phyloP scores from a whole-genome alignment of 2,888 invertebrate species.

The Phrixothrix hirtus region DNA sequence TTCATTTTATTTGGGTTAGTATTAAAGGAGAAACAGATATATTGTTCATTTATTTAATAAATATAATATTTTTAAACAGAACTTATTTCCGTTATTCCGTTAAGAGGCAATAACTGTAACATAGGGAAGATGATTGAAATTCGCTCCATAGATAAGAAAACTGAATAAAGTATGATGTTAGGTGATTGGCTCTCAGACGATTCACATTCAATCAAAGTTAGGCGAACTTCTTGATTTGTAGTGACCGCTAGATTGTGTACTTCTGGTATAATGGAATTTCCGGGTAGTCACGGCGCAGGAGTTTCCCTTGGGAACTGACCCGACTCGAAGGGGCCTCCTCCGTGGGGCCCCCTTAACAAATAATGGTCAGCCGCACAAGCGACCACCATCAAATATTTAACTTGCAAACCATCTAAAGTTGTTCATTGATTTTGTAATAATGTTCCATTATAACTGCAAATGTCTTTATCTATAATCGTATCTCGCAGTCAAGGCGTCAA shows the following conservation, averaged over 20 bases:
- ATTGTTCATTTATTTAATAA: too few species aligned
- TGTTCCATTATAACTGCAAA: conserved; percentile 21
- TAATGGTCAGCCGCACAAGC: conserved; percentile 41
- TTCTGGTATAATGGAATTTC: conserved; percentile 51
- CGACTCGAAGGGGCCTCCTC: conserved; percentile 44
- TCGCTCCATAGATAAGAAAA: conserved; percentile 14
- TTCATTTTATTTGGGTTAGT: too few species aligned
- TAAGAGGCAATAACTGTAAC: not conserved
- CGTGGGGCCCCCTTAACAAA: conserved; percentile 42
- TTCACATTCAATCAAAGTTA: conserved; percentile 51
- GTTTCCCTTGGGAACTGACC: conserved; percentile 50
- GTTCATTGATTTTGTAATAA: conserved; percentile 29
- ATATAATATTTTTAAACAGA: too few species aligned
- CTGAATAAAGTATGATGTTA: conserved; percentile 44
- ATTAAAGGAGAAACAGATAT: too few species aligned
- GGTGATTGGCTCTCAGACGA: conserved; percentile 43
- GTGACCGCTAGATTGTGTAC: conserved; percentile 48
- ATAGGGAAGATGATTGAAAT: conserved; percentile 1
- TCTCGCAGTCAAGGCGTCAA: conserved; percentile 4
- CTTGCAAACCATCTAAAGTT: conserved; percentile 34
- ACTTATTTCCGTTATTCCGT: not conserved
- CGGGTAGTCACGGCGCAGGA: conserved; percentile 45
- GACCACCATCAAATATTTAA: conserved; percentile 48
- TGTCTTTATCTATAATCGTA: conserved; percentile 14
- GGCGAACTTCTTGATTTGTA: conserved; percentile 47